phyloP scores from a whole-genome alignment of 2,888 invertebrate species.

The Caenorhabditis plicata region DNA sequence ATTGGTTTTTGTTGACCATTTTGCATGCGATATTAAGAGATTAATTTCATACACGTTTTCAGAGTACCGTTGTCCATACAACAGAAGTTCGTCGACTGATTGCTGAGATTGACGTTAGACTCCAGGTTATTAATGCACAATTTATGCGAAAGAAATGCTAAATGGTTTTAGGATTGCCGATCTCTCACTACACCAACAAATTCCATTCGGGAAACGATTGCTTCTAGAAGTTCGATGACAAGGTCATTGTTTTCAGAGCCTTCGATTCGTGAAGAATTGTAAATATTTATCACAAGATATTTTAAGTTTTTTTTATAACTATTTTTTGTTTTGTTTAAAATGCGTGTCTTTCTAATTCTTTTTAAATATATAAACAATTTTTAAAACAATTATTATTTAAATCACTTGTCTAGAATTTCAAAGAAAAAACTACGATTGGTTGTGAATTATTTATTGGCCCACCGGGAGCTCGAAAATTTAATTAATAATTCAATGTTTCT shows the following conservation, averaged over 20 bases:
- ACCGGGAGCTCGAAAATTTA: too few relatives aligned
- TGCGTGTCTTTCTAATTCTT: too few relatives aligned
- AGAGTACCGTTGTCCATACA: constrained; percentile 35
- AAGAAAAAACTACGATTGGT: too few relatives aligned
- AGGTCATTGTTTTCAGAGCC: constrained; percentile 22
- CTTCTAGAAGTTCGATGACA: constrained; percentile 22
- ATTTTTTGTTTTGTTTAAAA: too few relatives aligned
- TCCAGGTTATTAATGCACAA: constrained; percentile 18
- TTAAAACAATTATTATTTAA: too few relatives aligned
- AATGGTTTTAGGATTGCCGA: constrained; percentile 32
- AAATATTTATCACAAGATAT: not conserved
- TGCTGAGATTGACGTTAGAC: constrained; percentile 56
- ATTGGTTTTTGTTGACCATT: constrained; percentile 7
- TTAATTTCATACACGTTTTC: constrained; percentile 6
- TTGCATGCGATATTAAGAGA: not conserved
- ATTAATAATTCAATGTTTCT: too few relatives aligned
- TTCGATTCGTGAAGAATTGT: constrained; percentile 25
- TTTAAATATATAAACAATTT: too few relatives aligned
- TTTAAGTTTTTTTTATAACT: too few relatives aligned
- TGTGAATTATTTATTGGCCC: too few relatives aligned
- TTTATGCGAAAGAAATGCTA: not conserved
- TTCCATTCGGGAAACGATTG: constrained; percentile 26
- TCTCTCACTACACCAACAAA: constrained; percentile 31
- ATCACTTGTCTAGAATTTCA: too few relatives aligned
- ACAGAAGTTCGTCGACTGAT: constrained; percentile 57